Evolutionary conservation across 2,113 vertebrate species (phyloP).

Genomic region (Microcebus jonahi): DNA sequence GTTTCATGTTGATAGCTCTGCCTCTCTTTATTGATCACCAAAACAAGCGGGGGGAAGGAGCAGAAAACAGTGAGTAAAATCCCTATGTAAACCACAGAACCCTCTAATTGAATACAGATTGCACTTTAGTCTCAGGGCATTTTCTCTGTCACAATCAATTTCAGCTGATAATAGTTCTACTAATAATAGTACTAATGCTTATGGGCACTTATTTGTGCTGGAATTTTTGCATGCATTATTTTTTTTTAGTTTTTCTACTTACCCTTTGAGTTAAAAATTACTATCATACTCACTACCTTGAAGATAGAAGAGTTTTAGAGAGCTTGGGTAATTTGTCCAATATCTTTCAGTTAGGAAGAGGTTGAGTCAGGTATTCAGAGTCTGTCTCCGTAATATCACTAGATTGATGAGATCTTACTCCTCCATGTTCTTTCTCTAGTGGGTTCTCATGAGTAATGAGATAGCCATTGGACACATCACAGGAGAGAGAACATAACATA

Average conservation of each 20-base stretch:
- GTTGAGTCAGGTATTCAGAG: neutral
- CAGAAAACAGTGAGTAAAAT: neutral
- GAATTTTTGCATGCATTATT: neutral
- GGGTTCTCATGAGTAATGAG: neutral
- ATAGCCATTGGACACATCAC: neutral
- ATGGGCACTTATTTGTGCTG: neutral
- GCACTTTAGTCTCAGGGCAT: neutral
- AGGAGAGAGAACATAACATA: neutral
- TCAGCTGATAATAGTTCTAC: neutral
- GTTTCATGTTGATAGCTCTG: neutral
- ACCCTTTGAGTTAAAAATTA: neutral
- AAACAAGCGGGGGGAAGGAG: neutral
- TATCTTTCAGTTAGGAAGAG: neutral
- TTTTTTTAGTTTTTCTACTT: neutral
- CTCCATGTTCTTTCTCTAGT: neutral
- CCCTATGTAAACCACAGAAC: neutral
- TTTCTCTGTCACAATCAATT: neutral
- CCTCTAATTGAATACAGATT: neutral
- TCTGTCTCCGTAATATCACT: neutral
- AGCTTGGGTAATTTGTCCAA: neutral
- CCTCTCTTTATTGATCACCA: neutral
- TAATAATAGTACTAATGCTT: neutral
- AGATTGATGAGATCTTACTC: neutral
- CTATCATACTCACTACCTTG: neutral
- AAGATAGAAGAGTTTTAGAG: neutral